phyloP scores from a whole-genome alignment of 2,113 vertebrate species.

The Echinops telfairi region DNA sequence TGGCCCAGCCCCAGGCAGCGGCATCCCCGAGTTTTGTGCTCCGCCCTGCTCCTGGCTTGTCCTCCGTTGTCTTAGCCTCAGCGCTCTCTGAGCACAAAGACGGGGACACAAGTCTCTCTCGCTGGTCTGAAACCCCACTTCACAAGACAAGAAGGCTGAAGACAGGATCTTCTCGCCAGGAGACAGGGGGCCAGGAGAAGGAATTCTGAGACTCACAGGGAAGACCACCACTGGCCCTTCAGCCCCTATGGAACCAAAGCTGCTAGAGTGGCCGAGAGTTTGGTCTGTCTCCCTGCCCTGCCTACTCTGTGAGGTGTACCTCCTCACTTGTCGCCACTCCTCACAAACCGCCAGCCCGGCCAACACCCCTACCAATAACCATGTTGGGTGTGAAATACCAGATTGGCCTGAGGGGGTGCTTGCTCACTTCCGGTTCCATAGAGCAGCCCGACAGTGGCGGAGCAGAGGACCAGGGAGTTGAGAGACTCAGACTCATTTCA shows the following conservation, averaged over 20 bases:
- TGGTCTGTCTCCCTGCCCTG: background rate
- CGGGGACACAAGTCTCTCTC: background rate
- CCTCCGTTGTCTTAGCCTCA: slow-evolving; percentile 43
- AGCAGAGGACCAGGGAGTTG: background rate
- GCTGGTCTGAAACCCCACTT: background rate
- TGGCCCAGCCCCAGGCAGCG: slow-evolving; percentile 39
- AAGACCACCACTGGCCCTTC: background rate
- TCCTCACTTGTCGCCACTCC: background rate
- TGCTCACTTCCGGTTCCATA: slow-evolving; percentile 5
- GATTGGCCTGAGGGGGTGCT: background rate
- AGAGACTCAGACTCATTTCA: background rate
- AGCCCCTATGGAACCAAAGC: background rate
- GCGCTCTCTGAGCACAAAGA: slow-evolving; percentile 33
- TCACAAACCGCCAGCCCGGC: slow-evolving; percentile 3
- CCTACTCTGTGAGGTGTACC: background rate
- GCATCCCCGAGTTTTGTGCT: background rate
- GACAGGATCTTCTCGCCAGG: background rate
- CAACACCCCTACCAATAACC: background rate
- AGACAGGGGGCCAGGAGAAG: background rate
- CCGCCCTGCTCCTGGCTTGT: slow-evolving; percentile 58
- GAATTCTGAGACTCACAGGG: slow-evolving; percentile 6
- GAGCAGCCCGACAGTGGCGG: background rate
- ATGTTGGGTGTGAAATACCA: background rate
- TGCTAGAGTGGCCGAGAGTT: background rate
- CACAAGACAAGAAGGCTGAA: background rate